Evolutionary conservation across 1,140 invertebrate species (phyloP).

Genomic region (Physella acuta): DNA sequence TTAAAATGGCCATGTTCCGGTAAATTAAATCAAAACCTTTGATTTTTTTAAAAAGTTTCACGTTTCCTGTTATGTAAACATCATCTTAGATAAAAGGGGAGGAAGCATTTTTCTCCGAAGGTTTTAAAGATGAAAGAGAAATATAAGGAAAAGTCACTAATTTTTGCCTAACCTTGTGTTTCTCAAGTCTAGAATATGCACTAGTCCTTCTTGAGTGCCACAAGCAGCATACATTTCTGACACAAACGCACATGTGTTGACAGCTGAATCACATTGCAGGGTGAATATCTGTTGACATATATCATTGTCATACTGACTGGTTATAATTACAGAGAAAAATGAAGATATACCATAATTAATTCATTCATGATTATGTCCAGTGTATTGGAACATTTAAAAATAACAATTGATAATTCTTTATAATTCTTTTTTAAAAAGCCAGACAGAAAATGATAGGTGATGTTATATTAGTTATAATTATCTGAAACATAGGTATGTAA

Average conservation of each 20-base stretch:
- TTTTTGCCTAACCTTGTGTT: conserved; percentile 56
- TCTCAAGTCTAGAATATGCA: conserved; percentile 55
- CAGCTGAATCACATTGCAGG: conserved; percentile 57
- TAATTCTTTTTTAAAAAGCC: no score
- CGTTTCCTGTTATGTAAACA: no score
- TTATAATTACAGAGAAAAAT: background rate
- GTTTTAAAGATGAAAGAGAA: no score
- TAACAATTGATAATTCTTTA: background rate
- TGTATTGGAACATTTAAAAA: background rate
- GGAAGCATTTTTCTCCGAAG: no score
- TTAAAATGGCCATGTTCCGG: no score
- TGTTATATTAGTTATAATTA: no score
- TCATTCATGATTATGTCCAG: background rate
- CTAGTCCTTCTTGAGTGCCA: conserved; percentile 60
- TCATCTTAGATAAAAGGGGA: no score
- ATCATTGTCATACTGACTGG: background rate
- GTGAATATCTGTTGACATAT: conserved; percentile 51
- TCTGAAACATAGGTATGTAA: no score
- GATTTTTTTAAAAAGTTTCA: no score
- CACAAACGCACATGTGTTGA: conserved; percentile 61
- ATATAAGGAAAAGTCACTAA: no score
- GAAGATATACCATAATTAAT: background rate
- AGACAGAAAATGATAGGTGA: no score
- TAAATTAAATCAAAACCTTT: no score
- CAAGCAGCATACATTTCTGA: conserved; percentile 47